Conservation (phyloP, 2,113 vertebrate genomes). For the Motacilla tschutschensis region DNA sequence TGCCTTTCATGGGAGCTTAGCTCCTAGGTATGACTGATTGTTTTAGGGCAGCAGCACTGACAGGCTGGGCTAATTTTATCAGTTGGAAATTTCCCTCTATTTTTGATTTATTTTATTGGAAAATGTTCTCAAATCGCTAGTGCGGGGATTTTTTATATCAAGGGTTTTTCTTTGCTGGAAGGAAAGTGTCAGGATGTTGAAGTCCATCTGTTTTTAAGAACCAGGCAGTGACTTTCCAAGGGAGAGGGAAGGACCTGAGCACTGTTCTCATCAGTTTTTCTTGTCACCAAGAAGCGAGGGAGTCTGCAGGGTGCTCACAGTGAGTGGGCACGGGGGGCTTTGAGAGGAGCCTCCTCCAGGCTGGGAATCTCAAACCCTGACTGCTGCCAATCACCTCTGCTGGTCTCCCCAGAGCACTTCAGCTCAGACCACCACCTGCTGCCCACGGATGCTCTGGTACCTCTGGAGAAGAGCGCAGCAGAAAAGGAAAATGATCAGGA, state of each 20-base stretch:
- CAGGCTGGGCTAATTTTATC: slow-evolving; percentile 14
- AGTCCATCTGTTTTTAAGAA: not conserved
- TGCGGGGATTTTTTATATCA: not conserved
- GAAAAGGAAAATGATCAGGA: not conserved
- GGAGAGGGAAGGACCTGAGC: not conserved
- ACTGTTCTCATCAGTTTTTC: not conserved
- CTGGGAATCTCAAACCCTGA: not conserved
- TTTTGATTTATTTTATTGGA: slow-evolving; percentile 22
- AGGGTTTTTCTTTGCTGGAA: not conserved
- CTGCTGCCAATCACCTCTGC: not conserved
- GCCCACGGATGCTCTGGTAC: not conserved
- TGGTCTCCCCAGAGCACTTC: not conserved
- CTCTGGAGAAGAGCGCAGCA: not conserved
- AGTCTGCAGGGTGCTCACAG: not conserved
- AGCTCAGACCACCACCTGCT: not conserved
- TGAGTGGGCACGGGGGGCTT: not conserved
- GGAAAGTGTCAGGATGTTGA: not conserved
- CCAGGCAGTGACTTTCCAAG: slow-evolving; percentile 33
- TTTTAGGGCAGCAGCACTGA: slow-evolving; percentile 34
- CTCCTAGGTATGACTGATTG: slow-evolving; percentile 57
- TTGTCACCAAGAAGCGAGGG: fast-evolving
- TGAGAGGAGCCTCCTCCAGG: not conserved
- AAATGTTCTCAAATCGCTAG: not conserved
- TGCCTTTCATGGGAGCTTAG: slow-evolving; percentile 41
- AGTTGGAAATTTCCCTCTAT: not conserved